These are phyloP conservation scores for Alligator sinensis DNA, from an alignment of 2,113 vertebrate genomes.

Conservation along the genomic window DNA sequence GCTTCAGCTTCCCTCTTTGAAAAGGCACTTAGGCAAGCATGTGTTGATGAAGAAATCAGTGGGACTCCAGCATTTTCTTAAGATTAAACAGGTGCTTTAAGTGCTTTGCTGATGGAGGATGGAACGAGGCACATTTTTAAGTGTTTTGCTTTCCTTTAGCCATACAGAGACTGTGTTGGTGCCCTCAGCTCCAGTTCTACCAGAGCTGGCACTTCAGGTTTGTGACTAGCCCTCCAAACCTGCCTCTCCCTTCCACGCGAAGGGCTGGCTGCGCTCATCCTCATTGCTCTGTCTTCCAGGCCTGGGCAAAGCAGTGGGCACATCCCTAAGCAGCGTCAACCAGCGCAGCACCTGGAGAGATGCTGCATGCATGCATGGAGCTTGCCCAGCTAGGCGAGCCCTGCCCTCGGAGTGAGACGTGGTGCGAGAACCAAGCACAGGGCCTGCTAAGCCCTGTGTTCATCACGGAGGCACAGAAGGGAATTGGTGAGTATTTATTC, in stretches of 20 bases:
- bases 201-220: background rate
- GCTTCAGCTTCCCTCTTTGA: background rate
- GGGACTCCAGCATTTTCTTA: background rate
- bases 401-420: background rate
- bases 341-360: background rate
- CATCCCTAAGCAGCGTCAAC: no score
- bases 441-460: background rate
- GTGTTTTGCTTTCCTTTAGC: background rate
- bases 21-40: background rate
- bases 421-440: background rate
- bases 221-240: background rate
- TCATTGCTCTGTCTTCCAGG: background rate
- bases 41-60: background rate
- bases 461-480: no score
- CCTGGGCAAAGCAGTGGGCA: background rate
- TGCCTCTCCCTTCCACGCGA: background rate
- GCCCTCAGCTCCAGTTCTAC: background rate
- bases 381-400: background rate
- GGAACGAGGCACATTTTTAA: background rate
- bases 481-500: no score
- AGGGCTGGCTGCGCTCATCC: background rate
- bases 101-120: background rate
- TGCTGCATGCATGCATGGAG: background rate
- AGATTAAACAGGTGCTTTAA: background rate
- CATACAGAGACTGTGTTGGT: background rate